Evolutionary conservation across 2,888 invertebrate genomes (phyloP), one percentile per base, ranked within the genome.

Genomic region (Herminia tarsipennalis): DNA sequence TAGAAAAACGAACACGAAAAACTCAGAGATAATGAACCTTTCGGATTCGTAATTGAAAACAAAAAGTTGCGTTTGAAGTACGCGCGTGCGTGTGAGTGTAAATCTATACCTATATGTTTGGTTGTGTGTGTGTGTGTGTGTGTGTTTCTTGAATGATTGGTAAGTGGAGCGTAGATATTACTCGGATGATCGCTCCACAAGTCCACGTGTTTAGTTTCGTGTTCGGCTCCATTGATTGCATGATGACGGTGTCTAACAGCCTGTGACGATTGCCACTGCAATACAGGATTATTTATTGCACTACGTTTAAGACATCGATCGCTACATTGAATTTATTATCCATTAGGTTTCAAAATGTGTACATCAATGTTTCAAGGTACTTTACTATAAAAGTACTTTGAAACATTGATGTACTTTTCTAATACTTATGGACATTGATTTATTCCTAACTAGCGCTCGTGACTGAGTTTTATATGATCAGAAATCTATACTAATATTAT

Each of bases 151-250:
- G 80, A 84, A 83, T 84, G 86, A 78, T 75, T 70, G 59, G 74
- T 81, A 85, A 86, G 77, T 85, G 76, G 82, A 81, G 77, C 86
- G 78, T 79, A 63, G 52, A 69, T 56, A 75, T 79, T 73, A 77
- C 75, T 72, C 76, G 81, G 74, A 68, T 78, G 79, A 69, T 64
- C 68, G 73, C 62, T 57, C 40, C 39, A 22, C 33, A 36, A 27
- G 43, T 36, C 67, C 73, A 77, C 78, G 80, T 78, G 76, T 71
- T 68, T 67, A 59, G 53, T 66, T 67, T 65, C 66, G 67, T 75
- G 73, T 61, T 59, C 74, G 63, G 84, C 80, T 84, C 72, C 80
- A 83, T 81, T 84, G 82, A 73, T 60, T 73, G 66, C 74, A 54
- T 49, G 69, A 64, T 71, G 76, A 73, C 73, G 70, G 60, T 53